Base-by-base conservation (phyloP, 1,140 invertebrate species). In the Globodera ellingtonae region DNA sequence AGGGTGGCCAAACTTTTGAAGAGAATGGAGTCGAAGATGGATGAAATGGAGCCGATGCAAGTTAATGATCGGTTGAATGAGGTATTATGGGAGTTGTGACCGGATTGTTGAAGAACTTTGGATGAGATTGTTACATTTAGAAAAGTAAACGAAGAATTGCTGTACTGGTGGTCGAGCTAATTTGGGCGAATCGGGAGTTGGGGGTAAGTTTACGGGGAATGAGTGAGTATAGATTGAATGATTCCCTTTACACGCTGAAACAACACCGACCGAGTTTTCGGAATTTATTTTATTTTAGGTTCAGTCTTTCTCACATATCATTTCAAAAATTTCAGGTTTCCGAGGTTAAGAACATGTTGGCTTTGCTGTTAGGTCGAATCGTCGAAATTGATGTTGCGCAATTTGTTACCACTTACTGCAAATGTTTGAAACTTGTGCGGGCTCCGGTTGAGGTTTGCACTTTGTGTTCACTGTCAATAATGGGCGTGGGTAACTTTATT, bases 111-210 rank as follows among this genome's bases (percentile, higher is more conserved):
- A 24, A 24, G 24, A 24, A 24, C 24, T 24, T 62, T 21, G 15
- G 0, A 0, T 15, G 13, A 47, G 9, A 71, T 71, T 21, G 48
- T 15, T 72, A 21, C 44, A 9, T 13, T 24, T 56, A 46, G 56
- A 52, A 21, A 62, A 75, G 18, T 56, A 75, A 75, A 59, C 47
- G 44, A 18, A 18, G 56, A 44, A 75, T 75, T 75, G 73, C 73
- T n/a, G 50, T 65, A 21, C 24, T 75, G 18, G 18, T 75, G 6
- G 48, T 65, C 8, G 56, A 75, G n/a, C 18, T 75, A 18, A 65
- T 75, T 56, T 75, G 56, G 48, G 73, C 48, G 3, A 75, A 75
- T 47, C 47, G 48, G 4, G 73, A 75, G 65, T 65, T 75, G 56
- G 73, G 73, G 46, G 73, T 75, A 44, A 59, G 46, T 21, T 21